Base-by-base conservation (phyloP, 2,888 invertebrate species). In the Sminthurinus aureus region DNA sequence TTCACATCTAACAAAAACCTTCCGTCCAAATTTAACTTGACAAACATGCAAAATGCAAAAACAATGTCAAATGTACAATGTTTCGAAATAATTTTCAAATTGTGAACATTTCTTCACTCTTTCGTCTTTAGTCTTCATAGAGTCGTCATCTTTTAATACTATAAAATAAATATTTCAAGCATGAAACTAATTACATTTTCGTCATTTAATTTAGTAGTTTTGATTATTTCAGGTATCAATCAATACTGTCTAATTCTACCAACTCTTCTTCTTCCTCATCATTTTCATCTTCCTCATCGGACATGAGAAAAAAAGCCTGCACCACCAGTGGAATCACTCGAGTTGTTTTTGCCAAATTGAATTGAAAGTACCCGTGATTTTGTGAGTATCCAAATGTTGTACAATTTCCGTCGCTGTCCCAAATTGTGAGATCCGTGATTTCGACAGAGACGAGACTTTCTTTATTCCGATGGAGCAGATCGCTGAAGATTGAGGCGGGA, bases 371-470 rank as follows among this genome's bases (percentile, higher is more conserved):
- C 8, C 84, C 80, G 79, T 87, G 87, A 58, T 83, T 79, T 58
- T 83, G 75, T n/a, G 24, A 38, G 67, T 87, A 88, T 0, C 87
- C 87, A 83, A 86, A 88, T 85, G 84, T 2, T 85, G 85, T 26
- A 13, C 64, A 71, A 15, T 80, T 58, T n/a, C 84, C 86, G 0
- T 85, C 85, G 11, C 85, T 84, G 13, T 76, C 79, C 81, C 85
- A 86, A 12, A 88, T 80, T 12, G 84, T 86, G 64, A 88, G 51
- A 69, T 88, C 88, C 2, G 87, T 86, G 79, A 88, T 85, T 75
- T 88, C 88, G 13, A 86, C 64, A 18, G 82, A 82, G 0, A 86
- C 84, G 4, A 88, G 76, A 0, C 84, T 84, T 0, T 77, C n/a
- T 18, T 66, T 75, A 81, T 87, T 87, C 13, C 82, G 84, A 4